Evolutionary conservation across 2,888 invertebrate genomes (phyloP).

Genomic region (Marasmarcha lunaedactyla): DNA sequence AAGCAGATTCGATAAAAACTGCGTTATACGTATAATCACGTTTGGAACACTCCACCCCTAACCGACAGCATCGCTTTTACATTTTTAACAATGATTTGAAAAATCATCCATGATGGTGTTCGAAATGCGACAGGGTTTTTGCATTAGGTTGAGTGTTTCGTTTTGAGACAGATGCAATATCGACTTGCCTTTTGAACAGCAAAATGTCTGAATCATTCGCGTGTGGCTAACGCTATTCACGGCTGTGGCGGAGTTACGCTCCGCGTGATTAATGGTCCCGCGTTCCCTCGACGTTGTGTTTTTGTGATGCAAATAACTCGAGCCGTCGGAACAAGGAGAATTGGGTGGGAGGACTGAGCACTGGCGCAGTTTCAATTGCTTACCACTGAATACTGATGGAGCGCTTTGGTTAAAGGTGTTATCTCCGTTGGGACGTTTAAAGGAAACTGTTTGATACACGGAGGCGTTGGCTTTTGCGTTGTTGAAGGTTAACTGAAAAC

Average conservation of each 20-base stretch:
- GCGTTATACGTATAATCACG: too few relatives aligned
- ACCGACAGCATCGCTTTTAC: too few relatives aligned
- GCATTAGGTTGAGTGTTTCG: not conserved
- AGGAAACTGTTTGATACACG: constrained; percentile 27
- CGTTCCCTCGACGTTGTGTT: constrained; percentile 66
- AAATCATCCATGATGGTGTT: not conserved
- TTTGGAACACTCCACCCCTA: too few relatives aligned
- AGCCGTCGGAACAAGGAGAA: constrained; percentile 66
- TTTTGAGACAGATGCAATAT: constrained; percentile 10
- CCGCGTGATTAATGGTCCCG: constrained; percentile 64
- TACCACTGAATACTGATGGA: constrained; percentile 65
- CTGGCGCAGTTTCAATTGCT: constrained; percentile 66
- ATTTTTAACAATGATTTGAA: too few relatives aligned
- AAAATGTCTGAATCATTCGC: constrained; percentile 60
- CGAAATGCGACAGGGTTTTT: not conserved
- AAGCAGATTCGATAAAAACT: too few relatives aligned
- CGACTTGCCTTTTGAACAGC: constrained; percentile 35
- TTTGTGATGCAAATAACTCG: constrained; percentile 70
- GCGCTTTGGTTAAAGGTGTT: constrained; percentile 51
- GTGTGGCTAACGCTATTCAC: constrained; percentile 60
- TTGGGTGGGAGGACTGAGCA: constrained; percentile 62
- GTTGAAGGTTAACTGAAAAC: too few relatives aligned
- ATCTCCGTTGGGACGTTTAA: constrained; percentile 41
- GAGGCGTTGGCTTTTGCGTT: not conserved
- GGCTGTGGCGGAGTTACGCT: constrained; percentile 49